These are phyloP conservation scores for Drosophila saltans DNA, from an alignment of 1,140 invertebrate genomes.

Conservation along the genomic window DNA sequence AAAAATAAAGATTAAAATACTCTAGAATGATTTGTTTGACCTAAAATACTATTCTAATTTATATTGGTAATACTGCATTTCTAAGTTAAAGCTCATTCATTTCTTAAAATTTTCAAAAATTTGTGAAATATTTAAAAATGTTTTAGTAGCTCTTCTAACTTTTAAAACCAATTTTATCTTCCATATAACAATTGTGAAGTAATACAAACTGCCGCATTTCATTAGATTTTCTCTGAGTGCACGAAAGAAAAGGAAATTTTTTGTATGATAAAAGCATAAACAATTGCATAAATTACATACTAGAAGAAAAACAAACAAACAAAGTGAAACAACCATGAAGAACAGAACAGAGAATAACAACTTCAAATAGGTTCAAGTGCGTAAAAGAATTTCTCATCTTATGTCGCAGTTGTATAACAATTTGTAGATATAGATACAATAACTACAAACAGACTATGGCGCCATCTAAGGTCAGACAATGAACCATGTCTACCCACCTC, in stretches of 20 bases:
- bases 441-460: conserved; percentile 36
- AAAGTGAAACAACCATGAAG: background rate
- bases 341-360: background rate
- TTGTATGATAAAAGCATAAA: conserved; percentile 7
- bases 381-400: conserved; percentile 5
- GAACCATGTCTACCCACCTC: conserved; percentile 39
- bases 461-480: conserved; percentile 70
- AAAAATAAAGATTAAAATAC: too few species aligned
- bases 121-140: too few species aligned
- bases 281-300: conserved; percentile 9
- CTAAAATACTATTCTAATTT: too few species aligned
- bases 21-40: too few species aligned
- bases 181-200: too few species aligned
- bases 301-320: conserved; percentile 6
- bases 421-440: conserved; percentile 1
- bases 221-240: background rate
- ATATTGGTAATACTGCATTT: too few species aligned
- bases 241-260: background rate
- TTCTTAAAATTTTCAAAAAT: too few species aligned
- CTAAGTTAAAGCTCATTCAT: too few species aligned
- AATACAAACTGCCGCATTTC: background rate
- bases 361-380: conserved; percentile 5
- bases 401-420: conserved; percentile 13
- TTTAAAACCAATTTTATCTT: too few species aligned
- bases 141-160: too few species aligned